A percentile compares a stretch with the other conserved stretches of the same genome.
These are phyloP conservation scores for Caenorhabditis sp. DNA, from an alignment of 2,888 invertebrate genomes.

Conservation along the genomic window DNA sequence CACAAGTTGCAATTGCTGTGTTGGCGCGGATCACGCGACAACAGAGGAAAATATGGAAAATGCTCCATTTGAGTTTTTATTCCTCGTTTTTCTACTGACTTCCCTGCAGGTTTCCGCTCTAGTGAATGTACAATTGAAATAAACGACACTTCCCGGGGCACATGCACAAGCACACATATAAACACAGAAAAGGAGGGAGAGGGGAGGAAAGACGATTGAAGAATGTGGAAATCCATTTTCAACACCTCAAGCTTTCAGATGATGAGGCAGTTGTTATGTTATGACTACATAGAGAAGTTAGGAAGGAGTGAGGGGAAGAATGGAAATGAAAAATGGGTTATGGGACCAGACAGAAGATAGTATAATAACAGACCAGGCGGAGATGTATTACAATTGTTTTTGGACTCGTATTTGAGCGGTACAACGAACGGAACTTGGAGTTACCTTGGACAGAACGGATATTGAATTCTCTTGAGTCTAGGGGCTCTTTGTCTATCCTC, in stretches of 20 bases:
- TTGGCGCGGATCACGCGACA: constrained; percentile 50
- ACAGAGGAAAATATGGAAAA: constrained; percentile 58
- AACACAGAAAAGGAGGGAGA: no score
- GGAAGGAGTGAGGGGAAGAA: neutral
- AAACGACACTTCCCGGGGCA: constrained; percentile 55
- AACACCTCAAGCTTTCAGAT: constrained; percentile 6
- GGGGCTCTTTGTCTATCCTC: no score
- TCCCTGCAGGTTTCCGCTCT: constrained; percentile 61
- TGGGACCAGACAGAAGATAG: neutral
- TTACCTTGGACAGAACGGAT: constrained; percentile 5
- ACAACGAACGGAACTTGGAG: neutral
- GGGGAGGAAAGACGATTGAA: constrained; percentile 15
- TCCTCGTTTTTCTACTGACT: constrained; percentile 8
- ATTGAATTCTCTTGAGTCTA: neutral
- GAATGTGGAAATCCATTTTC: constrained; percentile 33
- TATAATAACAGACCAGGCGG: constrained; percentile 7
- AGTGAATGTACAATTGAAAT: constrained; percentile 63
- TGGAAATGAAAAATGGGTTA: neutral
- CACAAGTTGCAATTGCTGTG: constrained; percentile 44
- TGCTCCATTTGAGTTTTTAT: constrained; percentile 59
- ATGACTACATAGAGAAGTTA: no score
- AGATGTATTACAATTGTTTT: constrained; percentile 9
- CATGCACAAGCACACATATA: constrained; percentile 38
- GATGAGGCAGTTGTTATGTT: neutral
- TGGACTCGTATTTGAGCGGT: neutral